phyloP scores from a whole-genome alignment of 37 sponge, comb jelly and placozoan species.

The Halichondria panicea region DNA sequence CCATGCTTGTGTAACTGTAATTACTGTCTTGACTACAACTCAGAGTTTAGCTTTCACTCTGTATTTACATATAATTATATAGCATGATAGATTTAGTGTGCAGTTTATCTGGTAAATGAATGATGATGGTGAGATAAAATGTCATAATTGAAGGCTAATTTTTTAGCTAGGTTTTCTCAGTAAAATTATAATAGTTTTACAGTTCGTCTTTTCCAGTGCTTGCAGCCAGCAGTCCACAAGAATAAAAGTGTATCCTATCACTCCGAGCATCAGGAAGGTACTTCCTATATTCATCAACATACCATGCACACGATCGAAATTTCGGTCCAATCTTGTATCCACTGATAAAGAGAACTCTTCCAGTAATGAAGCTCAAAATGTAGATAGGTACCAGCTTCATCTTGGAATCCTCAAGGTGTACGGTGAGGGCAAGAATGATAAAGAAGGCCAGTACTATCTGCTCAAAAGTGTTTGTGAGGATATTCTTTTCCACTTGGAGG shows the following conservation, averaged over 20 bases:
- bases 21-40: too few species aligned
- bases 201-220: slow-evolving; percentile 10
- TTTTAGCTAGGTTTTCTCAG: too few species aligned
- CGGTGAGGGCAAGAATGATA: slow-evolving; percentile 9
- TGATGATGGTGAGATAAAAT: too few species aligned
- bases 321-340: slow-evolving; percentile 47
- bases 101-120: too few species aligned
- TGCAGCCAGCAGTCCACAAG: slow-evolving; percentile 36
- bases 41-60: too few species aligned
- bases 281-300: slow-evolving; percentile 33
- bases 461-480: slow-evolving; percentile 60
- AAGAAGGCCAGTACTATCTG: slow-evolving; percentile 27
- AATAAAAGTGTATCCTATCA: slow-evolving; percentile 32
- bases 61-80: too few species aligned
- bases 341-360: slow-evolving; percentile 51
- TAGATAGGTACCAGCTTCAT: slow-evolving; percentile 63
- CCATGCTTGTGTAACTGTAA: too few species aligned
- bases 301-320: slow-evolving; percentile 50
- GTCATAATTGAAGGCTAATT: too few species aligned
- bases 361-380: slow-evolving; percentile 25
- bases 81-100: too few species aligned
- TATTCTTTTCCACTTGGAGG: slow-evolving; percentile 36
- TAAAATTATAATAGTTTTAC: too few species aligned
- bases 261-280: neutral
- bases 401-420: slow-evolving; percentile 31